Percentiles rank a stretch among this genome's conserved stretches.
Conservation (phyloP, 35 echinoderm and acorn worm species). For the Stichopus chloronotus region DNA sequence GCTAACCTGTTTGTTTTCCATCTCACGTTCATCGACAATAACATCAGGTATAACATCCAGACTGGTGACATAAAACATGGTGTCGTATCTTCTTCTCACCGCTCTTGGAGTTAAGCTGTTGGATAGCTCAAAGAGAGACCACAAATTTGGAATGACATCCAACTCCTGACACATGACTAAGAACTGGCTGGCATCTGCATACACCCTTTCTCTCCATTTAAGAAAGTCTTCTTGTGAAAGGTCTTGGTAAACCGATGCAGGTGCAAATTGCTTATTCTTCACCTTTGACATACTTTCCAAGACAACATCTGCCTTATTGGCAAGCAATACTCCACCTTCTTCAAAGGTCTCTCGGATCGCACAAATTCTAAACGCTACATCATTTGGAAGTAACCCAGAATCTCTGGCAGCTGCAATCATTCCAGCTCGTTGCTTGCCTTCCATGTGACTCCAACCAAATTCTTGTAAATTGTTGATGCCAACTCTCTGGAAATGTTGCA, state of each 20-base stretch:
- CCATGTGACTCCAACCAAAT: slow-evolving; percentile 13
- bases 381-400: slow-evolving; percentile 25
- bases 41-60: slow-evolving; percentile 22
- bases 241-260: not conserved
- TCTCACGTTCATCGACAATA: slow-evolving; percentile 47
- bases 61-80: slow-evolving; percentile 53
- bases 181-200: slow-evolving; percentile 61
- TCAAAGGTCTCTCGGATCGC: slow-evolving; percentile 71
- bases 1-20: slow-evolving; percentile 47
- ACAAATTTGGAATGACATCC: slow-evolving; percentile 59
- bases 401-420: slow-evolving; percentile 10
- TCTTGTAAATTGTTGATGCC: not conserved
- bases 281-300: not conserved
- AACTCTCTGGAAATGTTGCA: slow-evolving; percentile 39
- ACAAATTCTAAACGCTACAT: slow-evolving; percentile 68
- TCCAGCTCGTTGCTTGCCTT: slow-evolving; percentile 21
- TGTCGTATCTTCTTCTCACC: slow-evolving; percentile 42
- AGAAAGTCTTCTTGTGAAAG: not conserved
- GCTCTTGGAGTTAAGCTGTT: slow-evolving; percentile 51
- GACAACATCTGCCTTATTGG: not conserved
- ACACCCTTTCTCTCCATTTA: slow-evolving; percentile 45
- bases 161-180: slow-evolving; percentile 52
- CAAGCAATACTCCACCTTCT: slow-evolving; percentile 55
- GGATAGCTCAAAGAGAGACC: slow-evolving; percentile 45
- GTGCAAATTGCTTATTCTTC: not conserved